phyloP scores from a whole-genome alignment of 2,888 invertebrate species.

The Sminthurinus aureus region DNA sequence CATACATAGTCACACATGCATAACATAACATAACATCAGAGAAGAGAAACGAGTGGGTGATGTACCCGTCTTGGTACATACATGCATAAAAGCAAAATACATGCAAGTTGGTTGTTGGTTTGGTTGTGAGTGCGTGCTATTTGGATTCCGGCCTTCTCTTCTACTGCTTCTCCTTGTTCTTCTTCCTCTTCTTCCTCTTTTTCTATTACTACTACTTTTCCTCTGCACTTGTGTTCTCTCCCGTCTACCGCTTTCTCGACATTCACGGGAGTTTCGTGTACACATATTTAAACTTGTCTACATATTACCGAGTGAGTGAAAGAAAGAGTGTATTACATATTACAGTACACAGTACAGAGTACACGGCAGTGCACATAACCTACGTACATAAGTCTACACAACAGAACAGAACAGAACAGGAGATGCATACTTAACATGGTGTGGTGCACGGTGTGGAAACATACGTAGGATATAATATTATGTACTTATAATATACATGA shows the following conservation, averaged over 20 bases:
- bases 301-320: conserved; percentile 25
- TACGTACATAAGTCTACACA: background rate
- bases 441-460: no score
- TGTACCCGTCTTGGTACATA: background rate
- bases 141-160: background rate
- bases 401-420: background rate
- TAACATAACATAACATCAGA: background rate
- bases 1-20: background rate
- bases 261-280: background rate
- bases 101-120: background rate
- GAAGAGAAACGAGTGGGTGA: no score
- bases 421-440: no score
- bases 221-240: no score
- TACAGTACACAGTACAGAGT: background rate
- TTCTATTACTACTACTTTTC: no score
- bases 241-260: no score
- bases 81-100: background rate
- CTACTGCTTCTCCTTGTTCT: background rate
- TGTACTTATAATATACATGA: no score
- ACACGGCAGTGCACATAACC: background rate
- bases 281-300: conserved; percentile 35
- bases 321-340: background rate
- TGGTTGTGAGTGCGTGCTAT: background rate
- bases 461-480: background rate
- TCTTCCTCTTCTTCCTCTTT: background rate